Percentiles rank a stretch among this genome's conserved stretches.
phyloP scores from a whole-genome alignment of 2,113 vertebrate genomes.

The Cyphomyrus discorhynchus region DNA sequence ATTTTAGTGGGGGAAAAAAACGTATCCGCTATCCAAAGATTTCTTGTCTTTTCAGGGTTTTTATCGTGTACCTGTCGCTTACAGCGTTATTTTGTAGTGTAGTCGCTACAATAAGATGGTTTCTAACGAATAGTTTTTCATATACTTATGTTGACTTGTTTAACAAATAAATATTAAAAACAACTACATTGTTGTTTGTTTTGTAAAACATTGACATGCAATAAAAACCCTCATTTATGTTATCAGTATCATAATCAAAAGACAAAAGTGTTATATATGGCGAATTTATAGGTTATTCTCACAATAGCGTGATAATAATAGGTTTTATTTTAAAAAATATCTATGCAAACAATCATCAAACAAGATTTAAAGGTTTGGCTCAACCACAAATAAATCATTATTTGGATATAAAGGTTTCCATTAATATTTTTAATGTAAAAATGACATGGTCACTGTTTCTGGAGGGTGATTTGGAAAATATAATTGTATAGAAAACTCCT shows the following conservation, averaged over 20 bases:
- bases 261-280: background rate
- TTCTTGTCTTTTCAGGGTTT: constrained; percentile 91
- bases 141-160: constrained; percentile 86
- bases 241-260: background rate
- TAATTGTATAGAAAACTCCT: background rate
- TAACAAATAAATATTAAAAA: constrained; percentile 80
- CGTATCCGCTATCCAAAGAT: constrained; percentile 98
- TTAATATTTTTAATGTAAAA: background rate
- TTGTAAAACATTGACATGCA: background rate
- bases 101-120: constrained; percentile 80
- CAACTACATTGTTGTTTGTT: constrained; percentile 25
- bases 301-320: background rate
- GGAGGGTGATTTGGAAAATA: background rate
- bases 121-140: constrained; percentile 94
- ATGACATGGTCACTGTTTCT: background rate
- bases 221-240: background rate
- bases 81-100: constrained; percentile 98
- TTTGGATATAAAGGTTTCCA: background rate
- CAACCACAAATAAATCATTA: background rate
- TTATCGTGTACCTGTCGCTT: constrained; percentile 87
- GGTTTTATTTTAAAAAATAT: background rate
- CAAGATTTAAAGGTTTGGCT: background rate
- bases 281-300: background rate
- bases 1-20: constrained; percentile 65
- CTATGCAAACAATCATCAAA: background rate